Evolutionary conservation across 1,140 invertebrate species (phyloP).

Genomic region (Tetramorium parvispinum): DNA sequence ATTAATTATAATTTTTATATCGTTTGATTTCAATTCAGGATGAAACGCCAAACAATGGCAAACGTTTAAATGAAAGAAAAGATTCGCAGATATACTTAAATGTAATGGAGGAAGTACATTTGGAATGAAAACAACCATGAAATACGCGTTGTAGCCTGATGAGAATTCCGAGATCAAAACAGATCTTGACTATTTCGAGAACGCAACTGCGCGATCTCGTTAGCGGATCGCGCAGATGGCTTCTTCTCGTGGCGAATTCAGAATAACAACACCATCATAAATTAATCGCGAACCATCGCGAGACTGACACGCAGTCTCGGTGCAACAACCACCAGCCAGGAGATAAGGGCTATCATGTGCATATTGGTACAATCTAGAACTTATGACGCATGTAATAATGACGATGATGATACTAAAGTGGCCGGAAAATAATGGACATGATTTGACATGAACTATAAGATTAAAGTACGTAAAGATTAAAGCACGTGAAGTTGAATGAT

Average conservation of each 20-base stretch:
- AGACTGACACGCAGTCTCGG: slow-evolving; percentile 55
- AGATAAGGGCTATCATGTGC: slow-evolving; percentile 44
- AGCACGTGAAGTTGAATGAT: no score
- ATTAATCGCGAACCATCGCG: slow-evolving; percentile 36
- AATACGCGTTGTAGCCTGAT: not conserved
- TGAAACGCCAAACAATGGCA: not conserved
- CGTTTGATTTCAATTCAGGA: no score
- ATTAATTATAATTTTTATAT: not conserved
- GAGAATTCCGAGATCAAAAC: slow-evolving; percentile 35
- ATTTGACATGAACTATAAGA: not conserved
- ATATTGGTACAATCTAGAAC: slow-evolving; percentile 1
- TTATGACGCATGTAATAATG: slow-evolving; percentile 13
- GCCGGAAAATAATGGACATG: slow-evolving; percentile 13
- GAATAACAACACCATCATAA: slow-evolving; percentile 53
- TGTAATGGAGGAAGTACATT: not conserved
- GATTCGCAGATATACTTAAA: not conserved
- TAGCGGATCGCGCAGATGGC: slow-evolving; percentile 3
- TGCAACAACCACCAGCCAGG: slow-evolving; percentile 9
- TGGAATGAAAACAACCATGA: not conserved
- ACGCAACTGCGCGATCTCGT: slow-evolving; percentile 14
- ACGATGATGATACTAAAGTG: slow-evolving; percentile 16
- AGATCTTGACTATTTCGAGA: slow-evolving; percentile 40
- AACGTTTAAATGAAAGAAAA: not conserved
- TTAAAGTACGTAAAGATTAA: no score
- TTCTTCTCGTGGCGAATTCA: slow-evolving; percentile 26